A percentile compares a stretch with the other conserved stretches of the same genome.
Conservation (phyloP, 2,797 vertebrate genomes). For the Erpetoichthys calabaricus region DNA sequence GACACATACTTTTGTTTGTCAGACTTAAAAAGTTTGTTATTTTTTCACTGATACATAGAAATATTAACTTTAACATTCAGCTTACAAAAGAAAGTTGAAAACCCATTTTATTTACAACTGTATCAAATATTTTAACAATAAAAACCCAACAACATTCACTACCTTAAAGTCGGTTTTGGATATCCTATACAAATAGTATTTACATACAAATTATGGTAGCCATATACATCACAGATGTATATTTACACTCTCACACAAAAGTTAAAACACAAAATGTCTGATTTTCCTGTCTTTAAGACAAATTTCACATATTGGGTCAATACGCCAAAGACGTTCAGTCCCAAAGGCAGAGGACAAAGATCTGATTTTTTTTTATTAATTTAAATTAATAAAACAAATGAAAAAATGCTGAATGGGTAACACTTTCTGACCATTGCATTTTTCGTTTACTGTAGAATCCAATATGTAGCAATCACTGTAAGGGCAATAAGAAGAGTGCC, state of each 20-base stretch:
- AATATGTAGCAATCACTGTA: too few species aligned
- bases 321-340: constrained; percentile 7
- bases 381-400: too few species aligned
- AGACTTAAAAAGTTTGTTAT: constrained; percentile 15
- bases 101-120: constrained; percentile 35
- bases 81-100: constrained; percentile 22
- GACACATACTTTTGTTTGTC: constrained; percentile 18
- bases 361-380: too few species aligned
- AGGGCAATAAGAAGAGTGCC: too few species aligned
- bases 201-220: constrained; percentile 19
- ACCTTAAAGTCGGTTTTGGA: constrained; percentile 14
- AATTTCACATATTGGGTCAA: constrained; percentile 2
- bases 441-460: too few species aligned
- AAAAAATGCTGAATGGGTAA: too few species aligned
- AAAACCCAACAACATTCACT: constrained; percentile 24
- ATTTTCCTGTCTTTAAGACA: not conserved
- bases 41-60: constrained; percentile 29
- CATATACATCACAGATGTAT: constrained; percentile 20
- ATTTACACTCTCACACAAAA: constrained; percentile 12
- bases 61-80: constrained; percentile 13
- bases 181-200: constrained; percentile 20
- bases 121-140: constrained; percentile 39
- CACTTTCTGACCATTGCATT: too few species aligned
- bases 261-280: constrained; percentile 8
- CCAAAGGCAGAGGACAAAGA: constrained; percentile 3